Conservation (phyloP, 2,113 vertebrate genomes). For the Mormyrus iriodes region DNA sequence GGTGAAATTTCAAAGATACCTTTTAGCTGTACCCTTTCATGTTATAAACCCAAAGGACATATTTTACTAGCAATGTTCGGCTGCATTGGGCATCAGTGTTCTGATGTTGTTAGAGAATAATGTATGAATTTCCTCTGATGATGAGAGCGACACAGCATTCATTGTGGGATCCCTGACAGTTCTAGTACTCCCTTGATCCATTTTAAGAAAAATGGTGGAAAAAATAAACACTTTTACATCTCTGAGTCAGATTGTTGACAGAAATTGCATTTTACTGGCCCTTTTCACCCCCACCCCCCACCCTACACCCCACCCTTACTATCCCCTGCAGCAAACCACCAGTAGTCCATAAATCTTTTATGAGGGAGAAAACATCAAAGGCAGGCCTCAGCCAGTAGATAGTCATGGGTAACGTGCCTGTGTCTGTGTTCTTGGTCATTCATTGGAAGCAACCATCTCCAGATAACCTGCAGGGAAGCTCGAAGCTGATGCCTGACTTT, state of each 20-base stretch:
- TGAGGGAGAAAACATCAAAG: constrained; percentile 17
- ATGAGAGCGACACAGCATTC: constrained; percentile 47
- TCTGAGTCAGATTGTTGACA: constrained; percentile 21
- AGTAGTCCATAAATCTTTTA: constrained; percentile 22
- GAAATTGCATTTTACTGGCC: constrained; percentile 22
- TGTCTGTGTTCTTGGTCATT: not conserved
- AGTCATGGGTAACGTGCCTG: constrained; percentile 3
- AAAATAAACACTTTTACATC: constrained; percentile 26
- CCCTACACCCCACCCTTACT: not conserved
- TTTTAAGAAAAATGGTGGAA: constrained; percentile 23
- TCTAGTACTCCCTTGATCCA: constrained; percentile 47
- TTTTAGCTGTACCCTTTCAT: constrained; percentile 3
- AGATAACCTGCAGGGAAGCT: not conserved
- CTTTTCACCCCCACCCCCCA: not conserved
- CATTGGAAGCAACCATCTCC: not conserved
- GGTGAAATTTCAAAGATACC: not conserved
- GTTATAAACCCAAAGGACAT: constrained; percentile 38
- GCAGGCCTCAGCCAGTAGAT: not conserved
- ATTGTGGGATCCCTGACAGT: constrained; percentile 50
- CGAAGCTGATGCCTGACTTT: not conserved
- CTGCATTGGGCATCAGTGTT: constrained; percentile 33
- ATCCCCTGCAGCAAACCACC: not conserved
- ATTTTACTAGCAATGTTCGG: constrained; percentile 42
- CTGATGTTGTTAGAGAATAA: constrained; percentile 52
- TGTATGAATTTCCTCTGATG: constrained; percentile 50